A percentile compares a stretch with the other conserved stretches of the same genome.
phyloP scores from a whole-genome alignment of 2,888 invertebrate genomes.

The Caenorhabditis wallacei region DNA sequence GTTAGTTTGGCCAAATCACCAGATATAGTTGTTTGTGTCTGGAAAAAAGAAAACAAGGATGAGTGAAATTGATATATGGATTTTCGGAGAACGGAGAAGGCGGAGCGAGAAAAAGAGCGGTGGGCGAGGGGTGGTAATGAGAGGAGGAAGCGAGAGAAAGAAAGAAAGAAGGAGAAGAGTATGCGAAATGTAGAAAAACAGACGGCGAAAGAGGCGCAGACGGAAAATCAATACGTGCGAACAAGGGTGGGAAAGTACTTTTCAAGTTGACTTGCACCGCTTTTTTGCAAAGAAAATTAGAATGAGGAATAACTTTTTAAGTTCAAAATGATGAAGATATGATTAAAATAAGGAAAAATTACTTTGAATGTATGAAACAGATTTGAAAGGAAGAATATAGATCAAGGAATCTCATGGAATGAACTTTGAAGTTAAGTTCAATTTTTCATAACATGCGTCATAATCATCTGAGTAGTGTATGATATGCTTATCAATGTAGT shows the following conservation, averaged over 20 bases:
- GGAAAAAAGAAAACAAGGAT: constrained; percentile 7
- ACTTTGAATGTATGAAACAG: too few relatives aligned
- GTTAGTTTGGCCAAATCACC: constrained; percentile 59
- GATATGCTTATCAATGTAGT: too few relatives aligned
- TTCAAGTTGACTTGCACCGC: constrained; percentile 19
- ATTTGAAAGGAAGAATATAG: too few relatives aligned
- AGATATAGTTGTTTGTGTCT: constrained; percentile 48
- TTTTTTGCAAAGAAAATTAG: neutral
- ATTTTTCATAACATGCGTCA: too few relatives aligned
- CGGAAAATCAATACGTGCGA: constrained; percentile 52
- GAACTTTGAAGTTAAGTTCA: too few relatives aligned
- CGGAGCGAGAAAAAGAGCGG: constrained; percentile 17
- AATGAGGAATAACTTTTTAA: neutral
- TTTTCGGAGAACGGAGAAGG: constrained; percentile 26
- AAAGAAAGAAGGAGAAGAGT: constrained; percentile 22
- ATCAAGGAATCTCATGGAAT: too few relatives aligned
- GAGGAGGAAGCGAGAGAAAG: constrained; percentile 44
- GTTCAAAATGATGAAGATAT: too few relatives aligned
- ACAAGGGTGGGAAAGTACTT: constrained; percentile 38
- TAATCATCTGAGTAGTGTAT: too few relatives aligned
- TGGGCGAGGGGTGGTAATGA: constrained; percentile 13
- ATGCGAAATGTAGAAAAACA: constrained; percentile 10
- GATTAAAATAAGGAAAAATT: too few relatives aligned
- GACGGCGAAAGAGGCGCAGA: constrained; percentile 19
- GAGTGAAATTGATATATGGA: constrained; percentile 32